phyloP scores from a whole-genome alignment of 2,888 invertebrate species.

The Rhaphigaster nebulosa region DNA sequence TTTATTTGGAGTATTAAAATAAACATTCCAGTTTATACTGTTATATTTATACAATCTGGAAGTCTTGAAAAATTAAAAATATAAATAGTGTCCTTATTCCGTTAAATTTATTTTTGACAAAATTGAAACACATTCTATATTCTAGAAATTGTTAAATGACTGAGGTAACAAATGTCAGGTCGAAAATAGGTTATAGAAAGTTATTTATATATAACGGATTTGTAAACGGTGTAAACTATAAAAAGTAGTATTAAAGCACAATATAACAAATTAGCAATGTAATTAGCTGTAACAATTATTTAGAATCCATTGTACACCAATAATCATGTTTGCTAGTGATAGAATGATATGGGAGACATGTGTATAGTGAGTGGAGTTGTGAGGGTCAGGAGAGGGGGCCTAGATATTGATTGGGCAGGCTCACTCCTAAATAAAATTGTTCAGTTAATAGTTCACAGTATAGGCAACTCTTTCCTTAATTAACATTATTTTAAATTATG shows the following conservation, averaged over 20 bases:
- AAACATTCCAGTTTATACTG: slow-evolving; percentile 53
- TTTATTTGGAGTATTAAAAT: slow-evolving; percentile 54
- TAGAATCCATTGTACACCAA: slow-evolving; percentile 29
- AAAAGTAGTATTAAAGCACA: slow-evolving; percentile 42
- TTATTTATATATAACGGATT: slow-evolving; percentile 9
- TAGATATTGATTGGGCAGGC: slow-evolving; percentile 54
- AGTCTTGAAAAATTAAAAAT: slow-evolving; percentile 2
- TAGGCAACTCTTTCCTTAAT: slow-evolving; percentile 7
- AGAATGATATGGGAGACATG: slow-evolving; percentile 48
- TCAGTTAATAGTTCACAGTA: slow-evolving; percentile 50
- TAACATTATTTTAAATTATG: not conserved
- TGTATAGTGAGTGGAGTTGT: slow-evolving; percentile 51
- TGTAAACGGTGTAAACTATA: slow-evolving; percentile 1
- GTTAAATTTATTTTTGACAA: slow-evolving; percentile 13
- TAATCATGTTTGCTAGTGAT: slow-evolving; percentile 47
- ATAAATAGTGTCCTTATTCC: slow-evolving; percentile 16
- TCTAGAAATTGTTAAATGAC: not conserved
- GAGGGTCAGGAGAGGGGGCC: slow-evolving; percentile 53
- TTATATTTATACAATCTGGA: slow-evolving; percentile 43
- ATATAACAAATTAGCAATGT: slow-evolving; percentile 15
- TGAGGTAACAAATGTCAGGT: not conserved
- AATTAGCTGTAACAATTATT: slow-evolving; percentile 19
- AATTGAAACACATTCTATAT: not conserved
- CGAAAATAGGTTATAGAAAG: not conserved
- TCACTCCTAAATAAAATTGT: slow-evolving; percentile 53